Conservation (phyloP, 2,888 invertebrate species). For the Mythimna loreyi region DNA sequence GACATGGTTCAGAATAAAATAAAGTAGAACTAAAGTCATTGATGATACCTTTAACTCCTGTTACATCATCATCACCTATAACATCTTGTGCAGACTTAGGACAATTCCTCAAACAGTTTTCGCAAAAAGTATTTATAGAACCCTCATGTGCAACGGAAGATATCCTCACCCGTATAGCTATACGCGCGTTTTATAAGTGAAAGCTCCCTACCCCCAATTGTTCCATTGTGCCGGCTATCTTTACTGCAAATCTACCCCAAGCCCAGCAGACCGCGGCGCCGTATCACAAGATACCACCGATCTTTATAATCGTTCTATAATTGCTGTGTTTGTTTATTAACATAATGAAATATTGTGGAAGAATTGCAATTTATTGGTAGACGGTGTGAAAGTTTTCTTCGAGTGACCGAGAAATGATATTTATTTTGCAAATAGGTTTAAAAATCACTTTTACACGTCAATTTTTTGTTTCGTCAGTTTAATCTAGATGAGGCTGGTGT, state of each 20-base stretch:
- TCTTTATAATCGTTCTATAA: slow-evolving; percentile 63
- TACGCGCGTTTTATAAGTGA: slow-evolving; percentile 37
- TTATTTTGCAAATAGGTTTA: too few relatives aligned
- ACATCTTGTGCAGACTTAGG: too few relatives aligned
- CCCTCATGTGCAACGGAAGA: slow-evolving; percentile 10
- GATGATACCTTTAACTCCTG: too few relatives aligned
- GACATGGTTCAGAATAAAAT: too few relatives aligned
- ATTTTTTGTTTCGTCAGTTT: too few relatives aligned
- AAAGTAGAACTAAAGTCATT: too few relatives aligned
- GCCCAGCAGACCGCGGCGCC: slow-evolving; percentile 56
- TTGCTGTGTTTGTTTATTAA: slow-evolving; percentile 55
- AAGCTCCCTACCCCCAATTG: slow-evolving; percentile 60
- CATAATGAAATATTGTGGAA: slow-evolving; percentile 16
- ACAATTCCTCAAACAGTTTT: neutral
- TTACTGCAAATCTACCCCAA: slow-evolving; percentile 66
- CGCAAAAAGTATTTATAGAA: neutral
- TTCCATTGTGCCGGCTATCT: slow-evolving; percentile 64
- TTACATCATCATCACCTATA: too few relatives aligned
- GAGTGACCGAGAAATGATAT: too few relatives aligned
- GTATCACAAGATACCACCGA: slow-evolving; percentile 57
- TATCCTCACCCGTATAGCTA: slow-evolving; percentile 23
- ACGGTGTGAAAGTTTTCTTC: neutral
- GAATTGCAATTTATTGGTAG: neutral
- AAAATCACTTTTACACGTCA: too few relatives aligned
- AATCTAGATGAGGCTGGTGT: too few relatives aligned